Percentiles rank a stretch among this genome's conserved stretches.
These are phyloP conservation scores for Meganola albula DNA, from an alignment of 2,888 invertebrate species.

Conservation along the genomic window DNA sequence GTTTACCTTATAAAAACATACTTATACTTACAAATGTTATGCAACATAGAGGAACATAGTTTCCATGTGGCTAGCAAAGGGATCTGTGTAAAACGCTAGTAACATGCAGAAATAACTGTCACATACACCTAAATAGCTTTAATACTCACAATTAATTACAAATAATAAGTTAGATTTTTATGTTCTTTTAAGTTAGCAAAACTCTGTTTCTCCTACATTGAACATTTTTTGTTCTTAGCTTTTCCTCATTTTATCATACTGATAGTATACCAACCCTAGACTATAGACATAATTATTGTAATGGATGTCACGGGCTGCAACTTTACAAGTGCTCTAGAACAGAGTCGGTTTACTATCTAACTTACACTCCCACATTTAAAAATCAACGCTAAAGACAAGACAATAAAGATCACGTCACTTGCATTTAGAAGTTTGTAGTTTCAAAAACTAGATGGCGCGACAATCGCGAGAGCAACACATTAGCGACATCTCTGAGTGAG, in stretches of 20 bases:
- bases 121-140: no score
- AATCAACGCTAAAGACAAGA: conserved; percentile 15
- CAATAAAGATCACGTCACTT: conserved; percentile 18
- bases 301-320: conserved; percentile 75
- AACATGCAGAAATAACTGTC: no score
- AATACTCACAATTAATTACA: no score
- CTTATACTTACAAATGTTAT: no score
- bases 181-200: no score
- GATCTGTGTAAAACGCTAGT: no score
- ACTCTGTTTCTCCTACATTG: no score
- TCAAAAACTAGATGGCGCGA: conserved; percentile 58
- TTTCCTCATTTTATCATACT: no score
- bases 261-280: conserved; percentile 55
- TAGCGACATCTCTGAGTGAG: conserved; percentile 70
- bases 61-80: no score
- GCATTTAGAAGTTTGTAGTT: conserved; percentile 35
- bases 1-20: no score
- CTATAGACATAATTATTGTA: conserved; percentile 67
- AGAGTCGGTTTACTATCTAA: conserved; percentile 40
- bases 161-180: no score
- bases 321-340: conserved; percentile 65
- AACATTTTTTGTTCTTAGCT: neutral
- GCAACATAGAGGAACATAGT: no score
- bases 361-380: conserved; percentile 17
- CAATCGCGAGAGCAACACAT: conserved; percentile 66